Percentiles rank a stretch among this genome's conserved stretches.
phyloP scores from a whole-genome alignment of 2,888 invertebrate species.

The Chalcosyrphus nemorum region DNA sequence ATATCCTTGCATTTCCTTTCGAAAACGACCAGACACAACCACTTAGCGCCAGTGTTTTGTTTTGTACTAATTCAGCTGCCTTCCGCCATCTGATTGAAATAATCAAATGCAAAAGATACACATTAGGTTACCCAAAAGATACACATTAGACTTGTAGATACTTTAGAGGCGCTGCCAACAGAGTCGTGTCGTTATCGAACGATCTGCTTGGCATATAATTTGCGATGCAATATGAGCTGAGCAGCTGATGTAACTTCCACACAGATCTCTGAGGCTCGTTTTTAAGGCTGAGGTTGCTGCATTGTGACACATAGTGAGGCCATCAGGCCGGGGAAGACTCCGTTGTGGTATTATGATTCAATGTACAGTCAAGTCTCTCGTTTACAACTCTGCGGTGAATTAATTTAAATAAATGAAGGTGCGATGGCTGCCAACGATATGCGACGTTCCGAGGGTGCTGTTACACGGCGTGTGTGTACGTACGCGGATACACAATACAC shows the following conservation, averaged over 20 bases:
- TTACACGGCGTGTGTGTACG: slow-evolving; percentile 13
- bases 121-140: slow-evolving; percentile 52
- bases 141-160: slow-evolving; percentile 68
- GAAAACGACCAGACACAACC: neutral
- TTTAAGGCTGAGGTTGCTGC: slow-evolving; percentile 52
- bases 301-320: slow-evolving; percentile 50
- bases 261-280: slow-evolving; percentile 13
- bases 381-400: slow-evolving; percentile 71
- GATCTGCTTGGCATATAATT: slow-evolving; percentile 64
- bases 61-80: slow-evolving; percentile 45
- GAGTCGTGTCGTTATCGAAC: slow-evolving; percentile 49
- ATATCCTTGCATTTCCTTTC: neutral
- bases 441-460: slow-evolving; percentile 58
- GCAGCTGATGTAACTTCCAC: slow-evolving; percentile 28
- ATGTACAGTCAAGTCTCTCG: slow-evolving; percentile 41
- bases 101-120: slow-evolving; percentile 45
- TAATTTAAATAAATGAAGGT: slow-evolving; percentile 73
- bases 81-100: slow-evolving; percentile 44
- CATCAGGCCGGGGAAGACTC: neutral
- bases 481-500: slow-evolving; percentile 1
- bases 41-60: slow-evolving; percentile 46
- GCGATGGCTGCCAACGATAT: slow-evolving; percentile 63
- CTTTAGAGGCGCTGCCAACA: slow-evolving; percentile 9
- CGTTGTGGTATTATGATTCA: slow-evolving; percentile 45
- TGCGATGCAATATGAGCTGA: slow-evolving; percentile 53